Evolutionary conservation across 2,888 invertebrate genomes (phyloP).

Genomic region (Patella depressa): DNA sequence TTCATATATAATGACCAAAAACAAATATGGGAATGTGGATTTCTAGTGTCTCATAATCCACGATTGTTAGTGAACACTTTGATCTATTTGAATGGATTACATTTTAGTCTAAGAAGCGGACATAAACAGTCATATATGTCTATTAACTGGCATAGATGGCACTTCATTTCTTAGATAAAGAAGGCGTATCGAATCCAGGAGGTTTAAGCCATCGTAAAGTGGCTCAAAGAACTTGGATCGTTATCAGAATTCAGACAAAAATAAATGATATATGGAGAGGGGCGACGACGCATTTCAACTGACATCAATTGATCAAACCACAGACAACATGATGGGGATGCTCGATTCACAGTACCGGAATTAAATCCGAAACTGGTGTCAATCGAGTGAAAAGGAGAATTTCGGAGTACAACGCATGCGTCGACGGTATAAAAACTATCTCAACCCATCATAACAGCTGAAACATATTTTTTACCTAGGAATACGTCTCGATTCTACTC

Average conservation of each 20-base stretch:
- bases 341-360: too few relatives aligned
- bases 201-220: not conserved
- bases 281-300: too few relatives aligned
- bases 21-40: not conserved
- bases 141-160: not conserved
- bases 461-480: too few relatives aligned
- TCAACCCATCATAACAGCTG: too few relatives aligned
- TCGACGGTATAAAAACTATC: too few relatives aligned
- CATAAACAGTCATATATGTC: not conserved
- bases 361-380: too few relatives aligned
- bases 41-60: slow-evolving; percentile 2
- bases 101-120: not conserved
- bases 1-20: not conserved
- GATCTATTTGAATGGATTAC: slow-evolving; percentile 5
- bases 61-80: not conserved
- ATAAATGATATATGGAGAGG: too few relatives aligned
- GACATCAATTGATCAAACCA: not conserved
- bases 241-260: not conserved
- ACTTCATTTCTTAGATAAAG: not conserved
- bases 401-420: too few relatives aligned
- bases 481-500: too few relatives aligned
- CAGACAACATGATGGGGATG: too few relatives aligned
- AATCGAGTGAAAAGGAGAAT: too few relatives aligned
- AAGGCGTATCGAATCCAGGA: not conserved
- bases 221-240: not conserved